Conservation (phyloP, 35 echinoderm and acorn worm species). For the Apostichopus californicus region DNA sequence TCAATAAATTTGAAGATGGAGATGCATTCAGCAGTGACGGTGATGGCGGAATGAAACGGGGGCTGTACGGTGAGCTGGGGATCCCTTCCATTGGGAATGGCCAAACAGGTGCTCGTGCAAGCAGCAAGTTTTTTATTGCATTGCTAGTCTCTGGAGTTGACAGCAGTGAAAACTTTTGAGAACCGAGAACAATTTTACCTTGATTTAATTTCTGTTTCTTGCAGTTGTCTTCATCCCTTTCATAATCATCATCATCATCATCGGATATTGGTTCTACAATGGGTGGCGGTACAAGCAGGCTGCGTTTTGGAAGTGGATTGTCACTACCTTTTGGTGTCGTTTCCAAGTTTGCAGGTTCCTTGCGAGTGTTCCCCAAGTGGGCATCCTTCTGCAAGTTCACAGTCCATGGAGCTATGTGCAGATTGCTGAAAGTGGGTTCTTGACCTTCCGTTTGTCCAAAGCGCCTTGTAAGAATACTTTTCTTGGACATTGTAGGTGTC, state of each 20-base stretch:
- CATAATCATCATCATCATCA: slow-evolving; percentile 73
- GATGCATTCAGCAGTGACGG: slow-evolving; percentile 59
- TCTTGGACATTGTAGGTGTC: slow-evolving; percentile 2
- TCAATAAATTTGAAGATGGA: slow-evolving; percentile 63
- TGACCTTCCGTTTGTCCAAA: slow-evolving; percentile 33
- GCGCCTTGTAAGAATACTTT: slow-evolving; percentile 33
- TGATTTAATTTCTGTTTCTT: slow-evolving; percentile 36
- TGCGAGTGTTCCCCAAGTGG: background rate
- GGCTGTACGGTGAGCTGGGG: slow-evolving; percentile 58
- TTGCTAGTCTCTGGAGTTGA: slow-evolving; percentile 44
- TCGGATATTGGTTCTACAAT: slow-evolving; percentile 88
- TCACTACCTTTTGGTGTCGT: background rate
- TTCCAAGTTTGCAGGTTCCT: background rate
- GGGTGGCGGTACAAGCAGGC: slow-evolving; percentile 52
- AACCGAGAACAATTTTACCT: background rate
- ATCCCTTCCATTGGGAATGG: slow-evolving; percentile 43
- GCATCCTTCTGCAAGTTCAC: background rate
- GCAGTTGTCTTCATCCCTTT: background rate
- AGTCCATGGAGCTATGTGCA: background rate
- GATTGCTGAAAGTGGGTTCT: background rate
- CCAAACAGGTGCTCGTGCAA: slow-evolving; percentile 72
- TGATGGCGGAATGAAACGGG: slow-evolving; percentile 88
- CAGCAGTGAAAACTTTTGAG: slow-evolving; percentile 8
- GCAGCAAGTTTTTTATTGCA: slow-evolving; percentile 81
- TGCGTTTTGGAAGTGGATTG: background rate